These are phyloP conservation scores for Drosophila tsacasi DNA, from an alignment of 1,140 invertebrate genomes.

Conservation along the genomic window DNA sequence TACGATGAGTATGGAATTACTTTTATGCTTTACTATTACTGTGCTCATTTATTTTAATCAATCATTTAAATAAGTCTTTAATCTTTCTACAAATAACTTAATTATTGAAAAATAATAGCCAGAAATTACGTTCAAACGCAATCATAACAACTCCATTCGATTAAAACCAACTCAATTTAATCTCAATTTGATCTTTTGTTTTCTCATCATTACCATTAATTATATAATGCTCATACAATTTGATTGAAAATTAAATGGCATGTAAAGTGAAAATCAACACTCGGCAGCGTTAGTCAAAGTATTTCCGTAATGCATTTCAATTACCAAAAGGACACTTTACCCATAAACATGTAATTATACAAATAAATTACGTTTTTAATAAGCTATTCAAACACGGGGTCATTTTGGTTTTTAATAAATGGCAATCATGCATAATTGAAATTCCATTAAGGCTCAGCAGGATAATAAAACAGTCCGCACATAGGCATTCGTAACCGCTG, in stretches of 20 bases:
- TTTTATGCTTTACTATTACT: no score
- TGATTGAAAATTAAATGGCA: background rate
- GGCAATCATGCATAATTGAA: constrained; percentile 10
- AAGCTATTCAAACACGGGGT: background rate
- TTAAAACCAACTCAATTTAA: background rate
- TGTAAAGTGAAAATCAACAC: background rate
- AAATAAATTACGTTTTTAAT: no score
- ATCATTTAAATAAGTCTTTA: background rate
- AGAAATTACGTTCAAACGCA: background rate
- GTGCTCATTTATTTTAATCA: background rate
- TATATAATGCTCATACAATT: background rate
- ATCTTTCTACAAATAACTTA: background rate
- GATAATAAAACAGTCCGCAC: background rate
- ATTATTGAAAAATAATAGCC: background rate
- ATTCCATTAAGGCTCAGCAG: constrained; percentile 3
- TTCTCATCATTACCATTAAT: background rate
- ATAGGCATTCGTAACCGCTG: constrained; percentile 2
- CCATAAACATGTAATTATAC: background rate
- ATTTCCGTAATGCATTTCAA: background rate
- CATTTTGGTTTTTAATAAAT: constrained; percentile 8
- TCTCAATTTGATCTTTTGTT: no score
- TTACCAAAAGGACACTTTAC: background rate
- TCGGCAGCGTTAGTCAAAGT: background rate
- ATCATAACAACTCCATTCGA: background rate
- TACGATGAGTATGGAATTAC: background rate